A percentile compares a stretch with the other conserved stretches of the same genome.
Conservation (phyloP, 2,797 vertebrate genomes). For the Hydrophis major region DNA sequence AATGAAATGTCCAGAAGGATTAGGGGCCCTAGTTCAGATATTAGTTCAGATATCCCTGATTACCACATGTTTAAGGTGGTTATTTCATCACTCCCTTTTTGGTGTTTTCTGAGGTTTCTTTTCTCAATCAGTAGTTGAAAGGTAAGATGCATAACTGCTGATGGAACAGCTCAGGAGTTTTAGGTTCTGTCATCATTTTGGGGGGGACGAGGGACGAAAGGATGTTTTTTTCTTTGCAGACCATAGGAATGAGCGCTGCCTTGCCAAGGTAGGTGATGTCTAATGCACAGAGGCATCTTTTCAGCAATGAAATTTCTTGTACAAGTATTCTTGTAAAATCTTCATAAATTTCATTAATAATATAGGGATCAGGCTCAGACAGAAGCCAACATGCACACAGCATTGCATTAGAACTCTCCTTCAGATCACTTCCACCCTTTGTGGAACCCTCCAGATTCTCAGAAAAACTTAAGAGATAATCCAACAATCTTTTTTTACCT, state of each 20-base stretch:
- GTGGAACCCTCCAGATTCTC: not conserved
- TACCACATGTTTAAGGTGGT: not conserved
- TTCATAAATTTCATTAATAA: not conserved
- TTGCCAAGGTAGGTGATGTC: not conserved
- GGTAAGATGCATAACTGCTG: not conserved
- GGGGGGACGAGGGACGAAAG: not conserved
- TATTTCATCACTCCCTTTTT: not conserved
- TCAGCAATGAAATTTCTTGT: no score
- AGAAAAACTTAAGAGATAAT: not conserved
- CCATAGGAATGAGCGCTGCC: not conserved
- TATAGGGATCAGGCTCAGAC: not conserved
- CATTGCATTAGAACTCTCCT: not conserved
- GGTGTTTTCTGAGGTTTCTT: not conserved
- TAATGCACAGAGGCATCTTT: no score
- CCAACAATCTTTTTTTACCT: not conserved
- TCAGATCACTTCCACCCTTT: not conserved
- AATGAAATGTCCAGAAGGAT: not conserved
- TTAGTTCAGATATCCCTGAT: not conserved
- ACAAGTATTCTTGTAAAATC: no score
- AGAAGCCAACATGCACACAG: not conserved
- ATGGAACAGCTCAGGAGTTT: no score
- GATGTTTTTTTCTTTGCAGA: no score
- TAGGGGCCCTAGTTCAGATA: not conserved
- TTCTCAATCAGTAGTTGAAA: not conserved
- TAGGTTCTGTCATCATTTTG: not conserved